Base-by-base conservation (phyloP, 2,888 invertebrate genomes). In the Acrobasis repandana region DNA sequence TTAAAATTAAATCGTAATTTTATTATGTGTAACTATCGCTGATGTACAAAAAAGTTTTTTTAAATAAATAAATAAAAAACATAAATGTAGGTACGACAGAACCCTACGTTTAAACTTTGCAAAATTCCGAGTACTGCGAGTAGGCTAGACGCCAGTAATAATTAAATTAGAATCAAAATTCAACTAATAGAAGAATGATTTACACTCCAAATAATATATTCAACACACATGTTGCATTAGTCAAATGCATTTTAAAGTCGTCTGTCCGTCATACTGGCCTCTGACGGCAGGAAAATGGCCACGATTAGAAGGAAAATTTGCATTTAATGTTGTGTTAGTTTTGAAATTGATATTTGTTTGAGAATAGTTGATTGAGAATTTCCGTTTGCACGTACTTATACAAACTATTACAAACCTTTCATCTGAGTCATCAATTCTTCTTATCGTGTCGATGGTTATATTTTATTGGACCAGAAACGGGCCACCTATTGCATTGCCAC, bases 271-370 rank as follows among this genome's bases (percentile, higher is more conserved):
- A 77, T 66, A 68, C 76, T 68, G 80, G 74, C 82, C 85, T 86
- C 82, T 82, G 74, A 61, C 73, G 83, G 77, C 86, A 88, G 87
- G 87, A 88, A 88, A 88, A 88, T 86, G 82, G 76, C 74, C 64
- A 71, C 73, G 73, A 73, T 76, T 79, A 77, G 74, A 65, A 77
- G 85, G 85, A 83, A 86, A 86, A 86, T 85, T 79, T 72, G 71
- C 71, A 79, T 78, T 78, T 78, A 82, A 81, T 83, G 85, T 82
- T 38, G 10, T 5, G n/a, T 14, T 14, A 5, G 5, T 14, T 43
- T n/a, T 82, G 76, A 79, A 79, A 57, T 33, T 34, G 36, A 48
- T 16, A 36, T n/a, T n/a, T n/a, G n/a, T n/a, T n/a, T n/a, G n/a
- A n/a, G n/a, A n/a, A 34, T 16, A 48, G 8, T 56, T 46, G 14